These are phyloP conservation scores for Rhyacichthys aspro DNA, from an alignment of 2,797 vertebrate species.

Conservation along the genomic window DNA sequence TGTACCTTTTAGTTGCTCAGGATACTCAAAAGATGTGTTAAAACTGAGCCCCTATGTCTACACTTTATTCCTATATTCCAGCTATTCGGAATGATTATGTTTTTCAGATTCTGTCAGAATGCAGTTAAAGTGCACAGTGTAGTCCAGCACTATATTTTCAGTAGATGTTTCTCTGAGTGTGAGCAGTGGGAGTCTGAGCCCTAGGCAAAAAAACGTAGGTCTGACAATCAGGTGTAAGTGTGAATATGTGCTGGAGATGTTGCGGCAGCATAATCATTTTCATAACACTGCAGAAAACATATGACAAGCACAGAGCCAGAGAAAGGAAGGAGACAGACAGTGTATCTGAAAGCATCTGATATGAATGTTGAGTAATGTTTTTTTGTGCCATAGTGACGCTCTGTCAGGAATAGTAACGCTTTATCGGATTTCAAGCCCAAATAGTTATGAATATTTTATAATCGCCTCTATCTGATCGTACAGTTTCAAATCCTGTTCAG, in stretches of 20 bases:
- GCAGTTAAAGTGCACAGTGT: background rate
- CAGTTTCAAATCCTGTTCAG: background rate
- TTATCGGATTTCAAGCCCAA: background rate
- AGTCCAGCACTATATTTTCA: background rate
- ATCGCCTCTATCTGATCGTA: constrained; percentile 2
- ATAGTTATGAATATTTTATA: constrained; percentile 19
- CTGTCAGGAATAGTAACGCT: constrained; percentile 17
- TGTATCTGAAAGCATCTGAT: background rate
- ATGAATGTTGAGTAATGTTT: constrained; percentile 7
- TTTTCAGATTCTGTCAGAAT: background rate
- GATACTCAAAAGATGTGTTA: constrained; percentile 1
- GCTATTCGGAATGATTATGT: background rate
- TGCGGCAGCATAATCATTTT: constrained; percentile 20
- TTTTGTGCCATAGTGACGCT: background rate
- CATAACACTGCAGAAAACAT: constrained; percentile 11
- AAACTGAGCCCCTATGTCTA: constrained; percentile 1
- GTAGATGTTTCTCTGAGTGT: constrained; percentile 6
- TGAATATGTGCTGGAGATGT: constrained; percentile 20
- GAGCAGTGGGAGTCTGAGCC: constrained; percentile 23
- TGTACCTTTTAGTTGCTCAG: background rate
- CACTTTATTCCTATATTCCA: constrained; percentile 2
- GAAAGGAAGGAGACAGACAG: constrained; percentile 13
- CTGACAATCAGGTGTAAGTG: constrained; percentile 7
- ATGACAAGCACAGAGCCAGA: constrained; percentile 10
- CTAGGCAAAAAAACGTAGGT: constrained; percentile 19